Evolutionary conservation across 2,888 invertebrate genomes (phyloP).

Genomic region (Notodonta dromedarius): DNA sequence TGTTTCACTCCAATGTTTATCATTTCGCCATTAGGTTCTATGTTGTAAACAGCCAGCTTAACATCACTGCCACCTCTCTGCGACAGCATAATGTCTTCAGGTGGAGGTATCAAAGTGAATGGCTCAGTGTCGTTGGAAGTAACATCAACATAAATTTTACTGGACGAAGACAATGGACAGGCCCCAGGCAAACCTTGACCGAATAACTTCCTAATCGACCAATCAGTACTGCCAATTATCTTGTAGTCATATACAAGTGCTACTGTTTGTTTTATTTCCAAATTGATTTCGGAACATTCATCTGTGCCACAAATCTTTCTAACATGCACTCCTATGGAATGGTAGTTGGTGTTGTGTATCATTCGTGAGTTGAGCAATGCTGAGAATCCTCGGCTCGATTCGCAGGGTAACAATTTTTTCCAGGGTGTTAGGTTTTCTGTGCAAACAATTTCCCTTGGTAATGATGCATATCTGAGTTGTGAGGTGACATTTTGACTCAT

Average conservation of each 20-base stretch:
- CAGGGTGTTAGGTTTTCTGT: slow-evolving; percentile 99
- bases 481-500: slow-evolving; percentile 78
- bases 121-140: slow-evolving; percentile 85
- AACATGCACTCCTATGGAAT: slow-evolving; percentile 94
- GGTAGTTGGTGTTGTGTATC: slow-evolving; percentile 96
- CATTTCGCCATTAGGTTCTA: slow-evolving; percentile 83
- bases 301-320: slow-evolving; percentile 89
- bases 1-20: slow-evolving; percentile 88
- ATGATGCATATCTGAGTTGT: slow-evolving; percentile 91
- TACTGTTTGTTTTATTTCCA: slow-evolving; percentile 94
- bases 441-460: slow-evolving; percentile 98
- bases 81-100: slow-evolving; percentile 84
- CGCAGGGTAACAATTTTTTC: slow-evolving; percentile 98
- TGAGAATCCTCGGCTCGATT: slow-evolving; percentile 93
- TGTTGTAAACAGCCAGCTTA: slow-evolving; percentile 89
- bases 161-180: slow-evolving; percentile 92
- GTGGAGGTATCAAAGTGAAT: slow-evolving; percentile 86
- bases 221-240: slow-evolving; percentile 88
- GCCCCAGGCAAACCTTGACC: slow-evolving; percentile 92
- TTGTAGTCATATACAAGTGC: slow-evolving; percentile 94
- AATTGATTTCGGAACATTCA: slow-evolving; percentile 84
- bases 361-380: slow-evolving; percentile 94
- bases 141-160: slow-evolving; percentile 92
- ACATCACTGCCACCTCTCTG: slow-evolving; percentile 88
- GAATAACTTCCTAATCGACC: slow-evolving; percentile 94